Evolutionary conservation across 2,113 vertebrate species (phyloP).

Genomic region (Carollia perspicillata): DNA sequence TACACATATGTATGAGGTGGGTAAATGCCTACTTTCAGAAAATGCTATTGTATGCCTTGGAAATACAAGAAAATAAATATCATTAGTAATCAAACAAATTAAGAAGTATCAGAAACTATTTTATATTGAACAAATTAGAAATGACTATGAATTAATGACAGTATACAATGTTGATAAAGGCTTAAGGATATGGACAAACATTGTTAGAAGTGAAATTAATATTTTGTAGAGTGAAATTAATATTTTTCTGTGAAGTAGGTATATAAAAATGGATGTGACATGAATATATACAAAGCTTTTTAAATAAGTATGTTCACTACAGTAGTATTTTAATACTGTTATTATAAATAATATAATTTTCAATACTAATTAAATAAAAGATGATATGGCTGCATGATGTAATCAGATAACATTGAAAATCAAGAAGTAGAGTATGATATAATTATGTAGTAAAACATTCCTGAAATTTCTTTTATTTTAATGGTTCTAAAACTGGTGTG

Average conservation of each 20-base stretch:
- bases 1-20: not conserved
- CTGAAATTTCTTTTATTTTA: not conserved
- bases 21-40: not conserved
- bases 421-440: not conserved
- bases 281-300: not conserved
- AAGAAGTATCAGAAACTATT: not conserved
- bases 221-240: not conserved
- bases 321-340: not conserved
- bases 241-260: not conserved
- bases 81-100: not conserved
- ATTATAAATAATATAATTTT: not conserved
- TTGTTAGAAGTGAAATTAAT: not conserved
- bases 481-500: not conserved
- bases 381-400: not conserved
- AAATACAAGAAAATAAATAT: not conserved
- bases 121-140: not conserved
- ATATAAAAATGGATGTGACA: not conserved
- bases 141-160: not conserved
- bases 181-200: not conserved
- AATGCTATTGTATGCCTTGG: not conserved
- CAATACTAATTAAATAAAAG: not conserved
- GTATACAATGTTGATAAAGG: not conserved
- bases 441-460: not conserved
- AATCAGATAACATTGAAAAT: not conserved
- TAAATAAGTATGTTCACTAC: not conserved